phyloP scores from a whole-genome alignment of 1,140 invertebrate species.

The Aphidius ervi region DNA sequence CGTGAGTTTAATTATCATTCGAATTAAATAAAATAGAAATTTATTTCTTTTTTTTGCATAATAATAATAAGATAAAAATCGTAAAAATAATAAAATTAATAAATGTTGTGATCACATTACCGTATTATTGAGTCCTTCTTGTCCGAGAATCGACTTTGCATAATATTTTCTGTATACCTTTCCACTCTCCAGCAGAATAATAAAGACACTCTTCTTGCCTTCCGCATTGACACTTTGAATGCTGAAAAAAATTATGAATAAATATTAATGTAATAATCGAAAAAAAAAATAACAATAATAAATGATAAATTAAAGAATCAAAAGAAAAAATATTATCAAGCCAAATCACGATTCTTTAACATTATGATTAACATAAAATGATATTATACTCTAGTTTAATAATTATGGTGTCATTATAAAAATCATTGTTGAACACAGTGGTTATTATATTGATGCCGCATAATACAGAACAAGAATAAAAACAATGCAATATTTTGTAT shows the following conservation, averaged over 20 bases:
- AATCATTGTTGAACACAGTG: slow-evolving; percentile 13
- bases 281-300: neutral
- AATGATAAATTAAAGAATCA: neutral
- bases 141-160: slow-evolving; percentile 30
- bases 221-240: slow-evolving; percentile 7
- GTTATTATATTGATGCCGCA: slow-evolving; percentile 14
- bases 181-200: slow-evolving; percentile 7
- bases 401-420: slow-evolving; percentile 26
- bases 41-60: too few species aligned
- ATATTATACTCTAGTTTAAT: slow-evolving; percentile 26
- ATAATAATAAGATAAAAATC: too few species aligned
- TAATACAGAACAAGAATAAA: slow-evolving; percentile 22
- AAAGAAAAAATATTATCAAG: slow-evolving; percentile 3
- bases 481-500: slow-evolving; percentile 26
- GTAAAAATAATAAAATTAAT: too few species aligned
- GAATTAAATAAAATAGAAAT: too few species aligned
- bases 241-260: neutral
- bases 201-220: slow-evolving; percentile 5
- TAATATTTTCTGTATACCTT: slow-evolving; percentile 27
- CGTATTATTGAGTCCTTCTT: neutral
- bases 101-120: too few species aligned
- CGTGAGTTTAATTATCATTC: too few species aligned
- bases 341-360: neutral
- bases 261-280: neutral
- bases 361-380: neutral